Evolutionary conservation across 2,888 invertebrate species (phyloP).

Genomic region (Dascillus cervinus): DNA sequence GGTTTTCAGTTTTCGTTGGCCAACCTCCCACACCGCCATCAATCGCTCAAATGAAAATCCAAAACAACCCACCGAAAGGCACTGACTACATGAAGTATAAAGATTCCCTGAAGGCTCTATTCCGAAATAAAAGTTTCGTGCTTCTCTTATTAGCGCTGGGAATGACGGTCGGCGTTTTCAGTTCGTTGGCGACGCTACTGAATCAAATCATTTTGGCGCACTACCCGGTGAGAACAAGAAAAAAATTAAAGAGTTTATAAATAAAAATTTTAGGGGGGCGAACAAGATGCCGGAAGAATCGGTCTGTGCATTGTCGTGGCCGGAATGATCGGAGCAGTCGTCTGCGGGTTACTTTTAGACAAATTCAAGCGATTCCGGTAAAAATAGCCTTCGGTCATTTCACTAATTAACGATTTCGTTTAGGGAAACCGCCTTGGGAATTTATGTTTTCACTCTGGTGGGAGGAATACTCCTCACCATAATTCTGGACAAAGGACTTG

Average conservation of each 20-base stretch:
- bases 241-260: no score
- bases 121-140: no score
- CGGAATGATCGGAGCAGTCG: conserved; percentile 88
- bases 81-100: no score
- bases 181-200: conserved; percentile 91
- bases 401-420: no score
- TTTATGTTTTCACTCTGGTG: conserved; percentile 80
- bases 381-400: conserved; percentile 35
- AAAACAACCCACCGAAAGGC: no score
- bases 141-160: conserved; percentile 81
- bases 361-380: conserved; percentile 90
- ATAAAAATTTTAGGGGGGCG: conserved; percentile 37
- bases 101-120: no score
- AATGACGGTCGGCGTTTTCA: conserved; percentile 92
- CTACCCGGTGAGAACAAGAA: conserved; percentile 77
- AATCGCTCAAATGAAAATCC: conserved; percentile 65
- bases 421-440: conserved; percentile 84
- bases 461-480: conserved; percentile 93
- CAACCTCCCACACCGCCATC: conserved; percentile 85
- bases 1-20: conserved; percentile 75
- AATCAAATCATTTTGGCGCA: conserved; percentile 79
- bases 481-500: conserved; percentile 71
- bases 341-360: conserved; percentile 84
- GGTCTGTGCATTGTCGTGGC: conserved; percentile 85
- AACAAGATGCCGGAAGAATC: conserved; percentile 78